phyloP scores from a whole-genome alignment of 2,888 invertebrate genomes.

The Euzophera pinguis region DNA sequence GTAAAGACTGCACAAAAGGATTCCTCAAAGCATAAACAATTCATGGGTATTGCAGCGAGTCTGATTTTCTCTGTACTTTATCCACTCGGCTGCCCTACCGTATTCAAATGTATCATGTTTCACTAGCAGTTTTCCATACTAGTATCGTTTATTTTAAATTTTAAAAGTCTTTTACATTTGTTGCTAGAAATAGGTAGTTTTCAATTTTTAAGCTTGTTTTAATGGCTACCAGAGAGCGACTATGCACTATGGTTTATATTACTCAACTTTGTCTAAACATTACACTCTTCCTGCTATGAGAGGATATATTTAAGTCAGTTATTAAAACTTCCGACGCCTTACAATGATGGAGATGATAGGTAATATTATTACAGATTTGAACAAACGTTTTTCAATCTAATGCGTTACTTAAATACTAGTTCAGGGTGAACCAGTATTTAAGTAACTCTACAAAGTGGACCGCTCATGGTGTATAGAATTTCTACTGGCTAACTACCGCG shows the following conservation, averaged over 20 bases:
- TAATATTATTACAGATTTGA: background rate
- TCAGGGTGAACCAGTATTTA: too few relatives aligned
- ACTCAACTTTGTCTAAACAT: slow-evolving; percentile 4
- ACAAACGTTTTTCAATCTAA: background rate
- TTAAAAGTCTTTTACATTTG: background rate
- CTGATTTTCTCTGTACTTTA: slow-evolving; percentile 1
- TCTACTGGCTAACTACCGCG: too few relatives aligned
- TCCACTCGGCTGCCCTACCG: background rate
- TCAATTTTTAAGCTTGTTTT: background rate
- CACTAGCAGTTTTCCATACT: background rate
- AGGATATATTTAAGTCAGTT: background rate
- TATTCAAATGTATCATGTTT: background rate
- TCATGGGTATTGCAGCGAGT: slow-evolving; percentile 1
- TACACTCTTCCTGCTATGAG: background rate
- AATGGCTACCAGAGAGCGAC: background rate
- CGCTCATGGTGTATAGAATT: too few relatives aligned
- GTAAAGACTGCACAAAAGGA: slow-evolving; percentile 14
- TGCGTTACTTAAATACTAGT: too few relatives aligned
- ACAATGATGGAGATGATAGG: background rate
- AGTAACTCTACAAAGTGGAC: too few relatives aligned
- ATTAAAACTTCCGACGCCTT: background rate
- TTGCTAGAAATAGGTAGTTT: background rate
- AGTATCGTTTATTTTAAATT: background rate
- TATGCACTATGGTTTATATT: background rate
- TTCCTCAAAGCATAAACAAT: background rate